Conservation (phyloP, 92 coral and sea anemone species). For the Zoanthus sansibaricus region DNA sequence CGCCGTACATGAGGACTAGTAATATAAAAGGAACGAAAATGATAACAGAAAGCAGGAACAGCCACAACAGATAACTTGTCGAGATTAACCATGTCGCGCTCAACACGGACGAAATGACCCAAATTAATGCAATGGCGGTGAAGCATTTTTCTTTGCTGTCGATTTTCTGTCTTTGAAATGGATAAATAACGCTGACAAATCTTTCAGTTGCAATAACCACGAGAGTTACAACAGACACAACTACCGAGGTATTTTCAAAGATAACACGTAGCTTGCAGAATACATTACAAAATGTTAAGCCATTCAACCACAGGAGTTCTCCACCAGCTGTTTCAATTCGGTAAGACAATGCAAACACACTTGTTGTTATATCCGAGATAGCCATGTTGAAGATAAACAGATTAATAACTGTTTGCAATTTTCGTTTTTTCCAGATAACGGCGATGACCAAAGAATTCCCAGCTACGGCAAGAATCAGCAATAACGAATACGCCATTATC, state of each 20-base stretch:
- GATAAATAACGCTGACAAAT: slow-evolving; percentile 5
- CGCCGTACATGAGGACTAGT: background rate
- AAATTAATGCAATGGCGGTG: background rate
- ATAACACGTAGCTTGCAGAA: background rate
- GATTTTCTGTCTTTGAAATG: slow-evolving; percentile 23
- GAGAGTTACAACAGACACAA: slow-evolving; percentile 1
- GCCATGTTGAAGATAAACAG: slow-evolving; percentile 43
- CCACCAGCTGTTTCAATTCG: background rate
- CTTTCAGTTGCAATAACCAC: slow-evolving; percentile 17
- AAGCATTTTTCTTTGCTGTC: slow-evolving; percentile 20
- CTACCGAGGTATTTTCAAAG: background rate
- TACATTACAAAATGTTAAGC: background rate
- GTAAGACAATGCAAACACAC: background rate
- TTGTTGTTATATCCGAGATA: slow-evolving; percentile 13
- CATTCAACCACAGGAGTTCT: background rate
- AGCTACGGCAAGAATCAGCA: background rate
- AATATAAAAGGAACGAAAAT: background rate
- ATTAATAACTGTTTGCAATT: slow-evolving; percentile 23
- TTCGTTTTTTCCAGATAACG: slow-evolving; percentile 37
- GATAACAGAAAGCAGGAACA: background rate
- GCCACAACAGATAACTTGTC: background rate
- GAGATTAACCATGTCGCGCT: background rate
- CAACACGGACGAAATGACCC: background rate
- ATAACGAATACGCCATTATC: background rate
- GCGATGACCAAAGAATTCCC: slow-evolving; percentile 37